phyloP scores from a whole-genome alignment of 2,888 invertebrate species.

The Anaspis maculata region DNA sequence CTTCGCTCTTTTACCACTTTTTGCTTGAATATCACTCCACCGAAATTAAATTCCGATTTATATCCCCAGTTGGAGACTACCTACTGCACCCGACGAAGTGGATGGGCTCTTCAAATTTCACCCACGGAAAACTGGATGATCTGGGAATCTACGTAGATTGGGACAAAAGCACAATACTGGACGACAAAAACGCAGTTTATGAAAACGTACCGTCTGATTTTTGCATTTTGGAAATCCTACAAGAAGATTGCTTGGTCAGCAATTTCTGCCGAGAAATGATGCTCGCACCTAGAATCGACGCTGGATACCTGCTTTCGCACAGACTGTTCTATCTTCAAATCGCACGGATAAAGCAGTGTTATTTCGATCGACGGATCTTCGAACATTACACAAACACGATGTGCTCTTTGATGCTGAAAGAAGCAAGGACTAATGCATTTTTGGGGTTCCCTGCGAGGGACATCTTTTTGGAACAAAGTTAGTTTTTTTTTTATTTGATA shows the following conservation, averaged over 20 bases:
- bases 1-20: too few species aligned
- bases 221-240: slow-evolving; percentile 26
- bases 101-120: slow-evolving; percentile 14
- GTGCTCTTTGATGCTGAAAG: slow-evolving; percentile 29
- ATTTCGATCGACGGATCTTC: slow-evolving; percentile 1
- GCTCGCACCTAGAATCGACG: slow-evolving; percentile 22
- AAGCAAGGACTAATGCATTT: slow-evolving; percentile 26
- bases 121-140: slow-evolving; percentile 10
- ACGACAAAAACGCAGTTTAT: slow-evolving; percentile 22
- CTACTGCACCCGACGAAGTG: slow-evolving; percentile 21
- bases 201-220: slow-evolving; percentile 23
- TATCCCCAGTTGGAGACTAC: slow-evolving; percentile 17
- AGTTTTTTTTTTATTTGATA: not conserved
- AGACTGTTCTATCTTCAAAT: slow-evolving; percentile 28
- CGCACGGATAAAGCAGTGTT: slow-evolving; percentile 17
- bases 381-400: slow-evolving; percentile 13
- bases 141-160: slow-evolving; percentile 26
- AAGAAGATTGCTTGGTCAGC: slow-evolving; percentile 20
- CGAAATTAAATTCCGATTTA: slow-evolving; percentile 2
- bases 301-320: slow-evolving; percentile 29
- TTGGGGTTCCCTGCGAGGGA: slow-evolving; percentile 28
- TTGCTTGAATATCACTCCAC: too few species aligned
- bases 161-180: slow-evolving; percentile 20
- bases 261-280: slow-evolving; percentile 21
- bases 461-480: slow-evolving; percentile 32